Conservation (phyloP, 2,888 invertebrate species). For the Drosophila peninsularis region DNA sequence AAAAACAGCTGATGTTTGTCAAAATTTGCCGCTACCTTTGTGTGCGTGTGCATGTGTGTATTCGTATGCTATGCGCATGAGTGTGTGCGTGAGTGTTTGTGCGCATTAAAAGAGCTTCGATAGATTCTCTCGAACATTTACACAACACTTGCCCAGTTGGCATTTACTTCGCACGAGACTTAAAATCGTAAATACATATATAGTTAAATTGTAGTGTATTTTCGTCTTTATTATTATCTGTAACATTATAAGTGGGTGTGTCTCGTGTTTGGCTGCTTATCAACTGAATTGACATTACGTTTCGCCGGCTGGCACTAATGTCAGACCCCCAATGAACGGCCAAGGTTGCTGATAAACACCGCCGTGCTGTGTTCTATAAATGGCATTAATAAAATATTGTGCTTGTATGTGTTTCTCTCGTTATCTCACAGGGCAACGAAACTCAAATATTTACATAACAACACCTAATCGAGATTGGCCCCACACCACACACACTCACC, state of each 20-base stretch:
- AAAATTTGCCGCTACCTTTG: constrained; percentile 48
- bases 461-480: constrained; percentile 21
- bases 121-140: constrained; percentile 33
- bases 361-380: constrained; percentile 30
- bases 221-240: constrained; percentile 26
- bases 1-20: constrained; percentile 71
- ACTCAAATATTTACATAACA: constrained; percentile 57
- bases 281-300: constrained; percentile 58
- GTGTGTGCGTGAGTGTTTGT: constrained; percentile 15
- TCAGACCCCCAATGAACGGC: constrained; percentile 58
- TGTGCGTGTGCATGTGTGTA: constrained; percentile 1
- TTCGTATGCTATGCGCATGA: not conserved
- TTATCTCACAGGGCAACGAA: constrained; percentile 27
- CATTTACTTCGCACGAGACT: constrained; percentile 48
- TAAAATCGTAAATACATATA: constrained; percentile 17
- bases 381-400: constrained; percentile 50
- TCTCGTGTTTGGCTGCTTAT: constrained; percentile 71
- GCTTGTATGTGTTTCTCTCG: constrained; percentile 20
- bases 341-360: constrained; percentile 70
- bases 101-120: constrained; percentile 16
- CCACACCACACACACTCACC: constrained; percentile 12
- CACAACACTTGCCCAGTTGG: constrained; percentile 50
- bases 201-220: constrained; percentile 2
- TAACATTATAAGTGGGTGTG: constrained; percentile 59
- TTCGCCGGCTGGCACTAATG: constrained; percentile 24